Conservation (phyloP, 2,113 vertebrate genomes). For the Vireo altiloquus region DNA sequence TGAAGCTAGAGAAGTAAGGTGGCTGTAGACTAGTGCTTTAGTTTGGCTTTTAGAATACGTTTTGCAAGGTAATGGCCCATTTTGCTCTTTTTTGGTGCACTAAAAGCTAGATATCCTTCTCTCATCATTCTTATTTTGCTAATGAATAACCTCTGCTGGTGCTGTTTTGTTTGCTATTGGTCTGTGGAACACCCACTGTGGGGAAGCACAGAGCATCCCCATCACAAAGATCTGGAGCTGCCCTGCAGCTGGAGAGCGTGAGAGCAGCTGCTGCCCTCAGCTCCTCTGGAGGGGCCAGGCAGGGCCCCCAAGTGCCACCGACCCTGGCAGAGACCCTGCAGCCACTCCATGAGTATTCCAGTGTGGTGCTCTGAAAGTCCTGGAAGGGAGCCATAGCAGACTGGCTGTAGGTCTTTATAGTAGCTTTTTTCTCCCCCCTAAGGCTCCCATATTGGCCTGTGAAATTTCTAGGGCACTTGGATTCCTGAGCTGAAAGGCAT, state of each 20-base stretch:
- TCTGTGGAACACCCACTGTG: background rate
- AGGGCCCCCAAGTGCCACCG: background rate
- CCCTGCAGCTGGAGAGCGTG: background rate
- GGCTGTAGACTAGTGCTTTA: background rate
- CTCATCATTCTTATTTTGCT: background rate
- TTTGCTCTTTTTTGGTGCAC: background rate
- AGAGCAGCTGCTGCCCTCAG: background rate
- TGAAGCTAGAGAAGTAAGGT: background rate
- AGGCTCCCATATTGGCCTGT: background rate
- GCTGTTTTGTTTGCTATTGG: background rate
- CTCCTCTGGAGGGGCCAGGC: background rate
- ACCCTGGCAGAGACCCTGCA: background rate
- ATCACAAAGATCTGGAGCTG: background rate
- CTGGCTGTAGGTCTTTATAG: background rate
- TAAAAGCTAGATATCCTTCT: background rate
- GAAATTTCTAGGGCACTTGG: background rate
- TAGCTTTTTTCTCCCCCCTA: accelerated
- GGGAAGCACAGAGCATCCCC: background rate
- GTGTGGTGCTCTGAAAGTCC: background rate
- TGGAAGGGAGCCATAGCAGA: background rate
- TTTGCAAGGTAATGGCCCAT: accelerated
- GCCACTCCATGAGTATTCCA: background rate
- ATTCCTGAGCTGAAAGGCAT: background rate
- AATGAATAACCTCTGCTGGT: background rate
- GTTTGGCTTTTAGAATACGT: background rate